A percentile compares a stretch with the other conserved stretches of the same genome.
Evolutionary conservation across 2,113 vertebrate genomes (phyloP).

Genomic region (Notiomystis cincta): DNA sequence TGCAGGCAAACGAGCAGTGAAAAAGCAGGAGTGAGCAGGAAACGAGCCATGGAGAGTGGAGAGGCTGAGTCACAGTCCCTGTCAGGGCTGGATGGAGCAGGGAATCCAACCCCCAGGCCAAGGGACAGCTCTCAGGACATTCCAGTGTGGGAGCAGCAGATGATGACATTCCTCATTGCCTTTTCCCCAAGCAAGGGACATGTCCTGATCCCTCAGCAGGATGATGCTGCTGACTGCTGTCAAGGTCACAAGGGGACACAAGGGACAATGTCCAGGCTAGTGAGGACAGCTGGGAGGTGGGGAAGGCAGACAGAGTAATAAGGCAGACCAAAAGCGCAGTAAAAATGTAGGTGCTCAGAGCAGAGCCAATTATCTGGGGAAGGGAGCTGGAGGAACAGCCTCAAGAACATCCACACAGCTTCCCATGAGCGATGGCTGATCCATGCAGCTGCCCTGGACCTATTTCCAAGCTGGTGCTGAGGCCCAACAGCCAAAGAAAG

Average conservation of each 20-base stretch:
- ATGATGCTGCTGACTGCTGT: neutral
- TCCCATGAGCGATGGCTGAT: fast-evolving
- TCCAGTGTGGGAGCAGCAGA: neutral
- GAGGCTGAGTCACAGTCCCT: conserved; percentile 7
- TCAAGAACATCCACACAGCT: neutral
- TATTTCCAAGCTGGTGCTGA: conserved; percentile 27
- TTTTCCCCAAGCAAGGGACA: neutral
- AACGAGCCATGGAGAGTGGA: neutral
- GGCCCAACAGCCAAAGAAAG: conserved; percentile 53
- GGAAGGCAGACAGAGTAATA: neutral
- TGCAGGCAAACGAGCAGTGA: neutral
- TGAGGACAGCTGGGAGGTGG: neutral
- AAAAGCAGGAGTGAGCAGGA: conserved; percentile 17
- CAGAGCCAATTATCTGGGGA: neutral
- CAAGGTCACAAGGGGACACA: neutral
- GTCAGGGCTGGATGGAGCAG: neutral
- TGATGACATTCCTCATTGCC: fast-evolving
- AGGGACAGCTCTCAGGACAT: neutral
- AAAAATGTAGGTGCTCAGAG: neutral
- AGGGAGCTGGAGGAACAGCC: neutral
- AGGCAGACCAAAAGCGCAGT: neutral
- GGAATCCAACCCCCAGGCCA: neutral
- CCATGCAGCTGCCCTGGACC: neutral
- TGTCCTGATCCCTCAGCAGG: neutral
- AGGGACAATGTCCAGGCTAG: neutral